phyloP scores from a whole-genome alignment of 2,113 vertebrate genomes.

The Saguinus imperator region DNA sequence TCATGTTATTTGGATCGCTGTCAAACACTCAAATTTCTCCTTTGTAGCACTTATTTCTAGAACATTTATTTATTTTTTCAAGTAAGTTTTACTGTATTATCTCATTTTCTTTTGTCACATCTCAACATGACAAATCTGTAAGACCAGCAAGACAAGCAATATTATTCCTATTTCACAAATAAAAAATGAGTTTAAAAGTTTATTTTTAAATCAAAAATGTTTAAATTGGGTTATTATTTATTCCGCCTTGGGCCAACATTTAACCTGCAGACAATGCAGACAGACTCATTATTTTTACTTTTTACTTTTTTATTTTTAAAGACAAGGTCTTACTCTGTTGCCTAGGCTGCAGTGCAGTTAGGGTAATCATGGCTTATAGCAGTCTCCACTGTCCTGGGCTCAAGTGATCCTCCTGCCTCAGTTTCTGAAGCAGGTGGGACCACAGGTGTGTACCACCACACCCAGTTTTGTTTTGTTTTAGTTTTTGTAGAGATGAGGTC shows the following conservation, averaged over 20 bases:
- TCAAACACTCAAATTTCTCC: slow-evolving; percentile 20
- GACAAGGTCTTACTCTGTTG: too few relatives aligned
- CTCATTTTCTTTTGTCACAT: not conserved
- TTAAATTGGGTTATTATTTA: not conserved
- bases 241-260: not conserved
- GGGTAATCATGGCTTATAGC: too few relatives aligned
- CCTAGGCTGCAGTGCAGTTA: too few relatives aligned
- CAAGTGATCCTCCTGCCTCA: too few relatives aligned
- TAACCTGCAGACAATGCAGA: not conserved
- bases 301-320: too few relatives aligned
- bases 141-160: not conserved
- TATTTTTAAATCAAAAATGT: not conserved
- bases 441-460: too few relatives aligned
- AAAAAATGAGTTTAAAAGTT: not conserved
- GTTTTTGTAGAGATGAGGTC: too few relatives aligned
- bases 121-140: not conserved
- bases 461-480: too few relatives aligned
- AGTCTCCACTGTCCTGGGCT: too few relatives aligned
- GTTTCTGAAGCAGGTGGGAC: too few relatives aligned
- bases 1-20: not conserved
- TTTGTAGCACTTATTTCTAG: slow-evolving; percentile 12
- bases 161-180: slow-evolving; percentile 8
- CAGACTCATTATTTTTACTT: too few relatives aligned
- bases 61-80: slow-evolving; percentile 19
- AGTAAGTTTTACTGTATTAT: not conserved